phyloP scores from a whole-genome alignment of 2,797 vertebrate genomes.

The Sebastes itinus region DNA sequence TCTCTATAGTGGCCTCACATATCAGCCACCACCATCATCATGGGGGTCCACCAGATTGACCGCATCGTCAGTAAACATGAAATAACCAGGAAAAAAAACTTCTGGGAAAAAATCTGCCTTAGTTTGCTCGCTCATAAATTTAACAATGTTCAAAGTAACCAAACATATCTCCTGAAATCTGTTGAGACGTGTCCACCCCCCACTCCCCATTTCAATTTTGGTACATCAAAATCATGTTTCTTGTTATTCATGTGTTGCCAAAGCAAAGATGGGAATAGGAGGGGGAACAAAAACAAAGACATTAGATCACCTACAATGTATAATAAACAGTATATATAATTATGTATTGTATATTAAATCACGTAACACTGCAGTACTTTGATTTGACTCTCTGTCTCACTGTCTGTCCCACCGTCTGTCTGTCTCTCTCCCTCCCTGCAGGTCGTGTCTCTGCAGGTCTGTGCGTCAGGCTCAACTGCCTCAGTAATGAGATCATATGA shows the following conservation, averaged over 20 bases:
- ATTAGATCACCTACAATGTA: background rate
- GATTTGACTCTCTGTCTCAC: background rate
- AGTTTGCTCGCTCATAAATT: background rate
- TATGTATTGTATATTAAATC: background rate
- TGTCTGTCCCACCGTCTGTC: background rate
- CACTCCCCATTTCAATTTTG: background rate
- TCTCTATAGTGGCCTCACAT: background rate
- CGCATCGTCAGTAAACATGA: background rate
- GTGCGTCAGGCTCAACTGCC: conserved; percentile 72
- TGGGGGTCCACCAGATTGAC: background rate
- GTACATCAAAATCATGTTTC: background rate
- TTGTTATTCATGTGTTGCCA: conserved; percentile 5
- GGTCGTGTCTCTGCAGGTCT: conserved; percentile 79
- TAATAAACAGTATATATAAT: background rate
- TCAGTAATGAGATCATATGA: conserved; percentile 86
- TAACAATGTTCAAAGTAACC: background rate
- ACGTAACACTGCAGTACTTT: background rate
- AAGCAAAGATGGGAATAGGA: background rate
- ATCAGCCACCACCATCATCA: background rate
- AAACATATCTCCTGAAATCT: background rate
- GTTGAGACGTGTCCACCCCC: background rate
- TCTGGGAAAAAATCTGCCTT: background rate
- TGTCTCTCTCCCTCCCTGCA: conserved; percentile 39
- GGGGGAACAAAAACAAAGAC: background rate
- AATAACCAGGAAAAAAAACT: background rate